A percentile compares a stretch with the other conserved stretches of the same genome.
These are phyloP conservation scores for Morpho helenor DNA, from an alignment of 2,888 invertebrate species.

Conservation along the genomic window DNA sequence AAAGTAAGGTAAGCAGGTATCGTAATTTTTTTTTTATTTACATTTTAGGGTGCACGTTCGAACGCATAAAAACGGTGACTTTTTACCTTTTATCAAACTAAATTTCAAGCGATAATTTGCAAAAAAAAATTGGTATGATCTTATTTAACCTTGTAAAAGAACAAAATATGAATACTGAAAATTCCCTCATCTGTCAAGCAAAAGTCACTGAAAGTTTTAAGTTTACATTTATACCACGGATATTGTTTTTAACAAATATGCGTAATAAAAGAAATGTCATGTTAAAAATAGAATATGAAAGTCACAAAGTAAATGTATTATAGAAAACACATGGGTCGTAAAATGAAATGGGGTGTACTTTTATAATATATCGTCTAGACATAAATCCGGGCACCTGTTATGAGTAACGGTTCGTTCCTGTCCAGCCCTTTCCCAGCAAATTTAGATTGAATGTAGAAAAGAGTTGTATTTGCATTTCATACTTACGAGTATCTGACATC, in stretches of 20 bases:
- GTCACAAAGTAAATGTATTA: conserved; percentile 9
- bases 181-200: no score
- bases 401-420: conserved; percentile 10
- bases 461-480: not conserved
- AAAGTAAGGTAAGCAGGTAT: no score
- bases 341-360: conserved; percentile 16
- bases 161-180: no score
- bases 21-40: no score
- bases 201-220: no score
- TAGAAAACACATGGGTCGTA: conserved; percentile 10
- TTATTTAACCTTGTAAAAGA: no score
- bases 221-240: no score
- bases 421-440: conserved; percentile 7
- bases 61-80: not conserved
- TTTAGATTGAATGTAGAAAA: not conserved
- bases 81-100: not conserved
- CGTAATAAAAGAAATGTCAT: no score
- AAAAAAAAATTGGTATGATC: no score
- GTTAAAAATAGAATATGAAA: not conserved
- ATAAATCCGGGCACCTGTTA: conserved; percentile 10
- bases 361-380: conserved; percentile 17
- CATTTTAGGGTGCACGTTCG: no score
- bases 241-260: no score
- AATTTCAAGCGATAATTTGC: not conserved
- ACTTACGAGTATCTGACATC: not conserved